A percentile compares a stretch with the other conserved stretches of the same genome.
Evolutionary conservation across 1,140 invertebrate species (phyloP).

Genomic region (Diabrotica virgifera): DNA sequence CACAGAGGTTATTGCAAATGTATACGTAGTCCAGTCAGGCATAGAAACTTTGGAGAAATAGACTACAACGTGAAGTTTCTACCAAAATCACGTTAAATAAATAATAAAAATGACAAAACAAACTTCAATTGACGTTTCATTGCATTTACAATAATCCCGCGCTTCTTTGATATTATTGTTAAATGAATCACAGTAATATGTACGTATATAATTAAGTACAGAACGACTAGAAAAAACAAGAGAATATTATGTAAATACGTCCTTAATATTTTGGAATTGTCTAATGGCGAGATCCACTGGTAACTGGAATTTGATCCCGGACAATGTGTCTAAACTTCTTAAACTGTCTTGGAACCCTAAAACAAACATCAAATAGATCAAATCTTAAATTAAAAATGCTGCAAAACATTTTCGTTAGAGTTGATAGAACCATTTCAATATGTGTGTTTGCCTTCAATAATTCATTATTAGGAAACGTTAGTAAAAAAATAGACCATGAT

Average conservation of each 20-base stretch:
- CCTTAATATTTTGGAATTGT: constrained; percentile 96
- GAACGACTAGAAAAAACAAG: constrained; percentile 17
- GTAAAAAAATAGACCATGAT: not conserved
- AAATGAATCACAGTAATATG: not conserved
- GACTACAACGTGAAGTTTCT: not conserved
- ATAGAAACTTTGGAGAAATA: not conserved
- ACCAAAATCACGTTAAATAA: too few relatives aligned
- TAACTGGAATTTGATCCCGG: constrained; percentile 84
- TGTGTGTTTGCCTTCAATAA: not conserved
- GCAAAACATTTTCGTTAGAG: not conserved
- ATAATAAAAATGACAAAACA: too few relatives aligned
- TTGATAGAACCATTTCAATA: not conserved
- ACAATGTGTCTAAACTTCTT: constrained; percentile 83
- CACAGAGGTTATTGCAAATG: not conserved
- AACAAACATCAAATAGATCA: constrained; percentile 29
- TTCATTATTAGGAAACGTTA: not conserved
- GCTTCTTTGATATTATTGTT: too few relatives aligned
- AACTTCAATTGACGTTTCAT: too few relatives aligned
- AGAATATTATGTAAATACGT: constrained; percentile 75
- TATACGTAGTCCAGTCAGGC: not conserved
- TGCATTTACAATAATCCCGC: too few relatives aligned
- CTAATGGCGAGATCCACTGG: constrained; percentile 93
- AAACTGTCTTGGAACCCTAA: constrained; percentile 92
- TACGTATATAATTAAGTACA: constrained; percentile 6
- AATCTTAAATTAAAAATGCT: constrained; percentile 9